A percentile compares a stretch with the other conserved stretches of the same genome.
These are phyloP conservation scores for Drosophila jambulina DNA, from an alignment of 1,140 invertebrate genomes.

Conservation along the genomic window DNA sequence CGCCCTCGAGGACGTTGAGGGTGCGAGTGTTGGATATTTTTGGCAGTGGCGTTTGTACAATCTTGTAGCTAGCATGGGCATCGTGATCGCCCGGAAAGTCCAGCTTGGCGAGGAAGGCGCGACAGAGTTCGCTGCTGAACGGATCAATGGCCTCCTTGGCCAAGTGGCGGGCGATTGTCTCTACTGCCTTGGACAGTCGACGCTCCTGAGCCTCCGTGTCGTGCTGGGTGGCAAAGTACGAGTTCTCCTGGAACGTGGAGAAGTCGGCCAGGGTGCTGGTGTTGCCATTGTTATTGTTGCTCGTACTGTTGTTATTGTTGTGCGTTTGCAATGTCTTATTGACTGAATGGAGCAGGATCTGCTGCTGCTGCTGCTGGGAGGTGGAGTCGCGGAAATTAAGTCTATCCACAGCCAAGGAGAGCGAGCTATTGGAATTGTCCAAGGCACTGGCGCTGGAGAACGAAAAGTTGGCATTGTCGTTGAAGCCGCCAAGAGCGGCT, in stretches of 20 bases:
- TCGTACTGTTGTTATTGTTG: slow-evolving; percentile 62
- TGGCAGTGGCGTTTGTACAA: slow-evolving; percentile 79
- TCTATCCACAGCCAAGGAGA: slow-evolving; percentile 72
- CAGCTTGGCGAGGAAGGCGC: slow-evolving; percentile 87
- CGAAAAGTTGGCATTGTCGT: slow-evolving; percentile 82
- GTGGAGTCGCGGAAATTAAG: slow-evolving; percentile 72
- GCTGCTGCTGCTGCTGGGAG: slow-evolving; percentile 24
- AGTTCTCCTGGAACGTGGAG: slow-evolving; percentile 84
- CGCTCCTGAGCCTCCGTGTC: slow-evolving; percentile 77
- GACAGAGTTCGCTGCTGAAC: slow-evolving; percentile 87
- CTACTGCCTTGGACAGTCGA: slow-evolving; percentile 74
- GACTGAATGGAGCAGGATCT: slow-evolving; percentile 11
- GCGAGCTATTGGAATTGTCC: slow-evolving; percentile 79
- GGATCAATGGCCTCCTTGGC: slow-evolving; percentile 86
- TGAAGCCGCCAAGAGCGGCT: slow-evolving; percentile 50
- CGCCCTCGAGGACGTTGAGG: slow-evolving; percentile 86
- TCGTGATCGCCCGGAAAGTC: slow-evolving; percentile 85
- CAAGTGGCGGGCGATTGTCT: slow-evolving; percentile 77
- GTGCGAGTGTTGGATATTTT: slow-evolving; percentile 86
- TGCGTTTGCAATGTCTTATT: slow-evolving; percentile 59
- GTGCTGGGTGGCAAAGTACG: slow-evolving; percentile 83
- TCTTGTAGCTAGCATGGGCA: slow-evolving; percentile 74
- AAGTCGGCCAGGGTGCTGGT: slow-evolving; percentile 57
- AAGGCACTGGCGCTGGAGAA: slow-evolving; percentile 76
- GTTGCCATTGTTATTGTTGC: slow-evolving; percentile 58